Evolutionary conservation across 2,888 invertebrate species (phyloP), one percentile per base, ranked within the genome.

Genomic region (Hydropsyche betteni): DNA sequence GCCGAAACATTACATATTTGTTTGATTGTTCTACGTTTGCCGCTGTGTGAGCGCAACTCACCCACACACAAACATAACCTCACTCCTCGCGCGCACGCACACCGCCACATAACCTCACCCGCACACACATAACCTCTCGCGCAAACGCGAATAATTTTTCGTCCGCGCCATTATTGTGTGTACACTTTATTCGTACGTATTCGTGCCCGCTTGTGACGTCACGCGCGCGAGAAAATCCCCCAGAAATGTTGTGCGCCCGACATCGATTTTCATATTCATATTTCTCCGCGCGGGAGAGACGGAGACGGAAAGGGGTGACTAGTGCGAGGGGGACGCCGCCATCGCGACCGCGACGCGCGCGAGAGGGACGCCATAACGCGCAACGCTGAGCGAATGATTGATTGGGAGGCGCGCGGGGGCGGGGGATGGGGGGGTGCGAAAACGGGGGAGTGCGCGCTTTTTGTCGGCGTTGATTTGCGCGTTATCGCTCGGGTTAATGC

Each of bases 201-300:
- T 44, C 44, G 44, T 8, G 10, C 7, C 44, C 44, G 44, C 44
- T 10, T 44, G 64, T 64, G 64, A 64, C 64, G 64, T 64, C 64
- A 64, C 61, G 33, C 6, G 24, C 61, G 61, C 16, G 33, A 64
- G 64, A 64, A 64, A 64, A 64, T 64, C 64, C 64, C 64, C 44
- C 64, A 36, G 64, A 64, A 64, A 64, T 64, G 64, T 64, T 64
- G 34, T 44, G 44, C 44, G 44, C 44, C 64, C 64, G 64, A 64
- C 64, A 64, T 64, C 64, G 64, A 64, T 64, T 64, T 64, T 64
- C 64, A 64, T 64, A 64, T 64, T 64, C 64, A 64, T 64, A 64
- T 64, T 64, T 64, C 33, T 64, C 24, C 1, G 64, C 10, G 34
- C 36, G 64, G 64, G 64, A 12, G 24, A 36, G 36, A 12, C 33